phyloP scores from a whole-genome alignment of 37 sponge, comb jelly and placozoan genomes.

The Ianthella basta region DNA sequence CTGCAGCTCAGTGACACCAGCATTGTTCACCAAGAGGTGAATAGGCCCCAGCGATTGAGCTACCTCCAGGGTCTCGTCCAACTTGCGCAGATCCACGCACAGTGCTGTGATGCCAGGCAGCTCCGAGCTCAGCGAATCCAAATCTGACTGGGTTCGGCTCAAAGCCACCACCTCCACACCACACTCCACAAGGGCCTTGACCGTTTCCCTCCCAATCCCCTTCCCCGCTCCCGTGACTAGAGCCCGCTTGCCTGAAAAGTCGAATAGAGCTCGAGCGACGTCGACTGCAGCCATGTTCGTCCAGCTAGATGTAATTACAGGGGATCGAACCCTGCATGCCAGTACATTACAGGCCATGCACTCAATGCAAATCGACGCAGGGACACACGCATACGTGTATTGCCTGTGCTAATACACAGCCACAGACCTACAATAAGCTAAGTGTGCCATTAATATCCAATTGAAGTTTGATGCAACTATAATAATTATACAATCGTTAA shows the following conservation, averaged over 20 bases:
- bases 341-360: too few species aligned
- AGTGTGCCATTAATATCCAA: too few species aligned
- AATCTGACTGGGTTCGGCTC: slow-evolving; percentile 83
- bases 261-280: not conserved
- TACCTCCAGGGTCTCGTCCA: slow-evolving; percentile 35
- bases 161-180: slow-evolving; percentile 92
- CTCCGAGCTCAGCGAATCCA: slow-evolving; percentile 56
- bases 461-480: too few species aligned
- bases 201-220: slow-evolving; percentile 91
- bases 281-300: too few species aligned
- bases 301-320: too few species aligned
- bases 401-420: too few species aligned
- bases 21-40: slow-evolving; percentile 96
- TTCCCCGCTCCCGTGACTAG: slow-evolving; percentile 98
- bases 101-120: slow-evolving; percentile 46
- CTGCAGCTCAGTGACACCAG: slow-evolving; percentile 75
- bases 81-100: slow-evolving; percentile 73
- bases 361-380: too few species aligned
- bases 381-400: too few species aligned
- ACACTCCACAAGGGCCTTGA: slow-evolving; percentile 60
- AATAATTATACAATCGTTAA: too few species aligned
- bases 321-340: too few species aligned
- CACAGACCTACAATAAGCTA: too few species aligned
- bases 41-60: slow-evolving; percentile 66
- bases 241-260: slow-evolving; percentile 84